Conservation (phyloP, 2,113 vertebrate species). For the Nibea coibor region DNA sequence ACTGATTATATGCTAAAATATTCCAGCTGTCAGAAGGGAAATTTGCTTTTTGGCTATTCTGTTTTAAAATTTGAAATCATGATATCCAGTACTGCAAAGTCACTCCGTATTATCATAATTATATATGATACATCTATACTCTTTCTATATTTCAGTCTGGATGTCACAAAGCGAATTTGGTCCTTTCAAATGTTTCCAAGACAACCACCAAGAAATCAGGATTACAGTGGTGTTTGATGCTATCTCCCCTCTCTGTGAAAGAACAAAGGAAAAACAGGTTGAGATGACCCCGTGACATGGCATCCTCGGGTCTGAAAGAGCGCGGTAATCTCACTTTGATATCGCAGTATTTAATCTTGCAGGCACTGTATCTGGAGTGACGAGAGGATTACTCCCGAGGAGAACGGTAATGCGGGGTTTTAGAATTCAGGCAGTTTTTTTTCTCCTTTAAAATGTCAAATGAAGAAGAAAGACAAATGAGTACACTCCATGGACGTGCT, state of each 20-base stretch:
- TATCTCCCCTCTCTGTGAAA: slow-evolving; percentile 4
- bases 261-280: not conserved
- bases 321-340: slow-evolving; percentile 49
- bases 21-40: not conserved
- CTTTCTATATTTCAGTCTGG: not conserved
- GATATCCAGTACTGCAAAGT: not conserved
- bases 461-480: not conserved
- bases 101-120: not conserved
- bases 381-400: slow-evolving; percentile 42
- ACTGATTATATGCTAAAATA: not conserved
- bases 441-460: not conserved
- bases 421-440: slow-evolving; percentile 1
- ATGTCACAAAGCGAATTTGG: not conserved
- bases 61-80: not conserved
- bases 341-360: slow-evolving; percentile 55
- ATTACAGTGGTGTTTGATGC: slow-evolving; percentile 15
- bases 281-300: slow-evolving; percentile 6
- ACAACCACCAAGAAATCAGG: not conserved
- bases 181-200: not conserved
- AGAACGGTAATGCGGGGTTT: slow-evolving; percentile 28
- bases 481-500: not conserved
- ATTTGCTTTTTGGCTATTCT: not conserved
- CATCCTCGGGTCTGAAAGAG: not conserved
- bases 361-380: slow-evolving; percentile 40
- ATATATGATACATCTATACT: not conserved